A percentile compares a stretch with the other conserved stretches of the same genome.
Evolutionary conservation across 1,140 invertebrate species (phyloP).

Genomic region (Brachionus asplanchnoidis): DNA sequence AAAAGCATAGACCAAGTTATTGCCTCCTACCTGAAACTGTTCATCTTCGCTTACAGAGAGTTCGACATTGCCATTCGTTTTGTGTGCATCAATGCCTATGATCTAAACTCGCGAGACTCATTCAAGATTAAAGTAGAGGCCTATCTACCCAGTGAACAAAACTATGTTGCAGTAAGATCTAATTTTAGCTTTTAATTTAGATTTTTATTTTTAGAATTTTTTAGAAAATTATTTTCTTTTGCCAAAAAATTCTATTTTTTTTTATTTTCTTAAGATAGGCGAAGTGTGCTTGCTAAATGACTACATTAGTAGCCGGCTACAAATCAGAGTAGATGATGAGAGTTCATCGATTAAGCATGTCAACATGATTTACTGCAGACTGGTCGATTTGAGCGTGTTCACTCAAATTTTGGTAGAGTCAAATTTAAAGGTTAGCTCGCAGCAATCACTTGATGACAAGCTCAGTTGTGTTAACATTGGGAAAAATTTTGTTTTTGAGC

Average conservation of each 20-base stretch:
- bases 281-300: slow-evolving; percentile 41
- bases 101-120: slow-evolving; percentile 6
- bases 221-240: not conserved
- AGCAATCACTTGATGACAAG: not conserved
- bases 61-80: slow-evolving; percentile 11
- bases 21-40: not conserved
- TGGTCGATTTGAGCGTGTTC: slow-evolving; percentile 22
- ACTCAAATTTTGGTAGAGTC: slow-evolving; percentile 21
- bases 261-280: not conserved
- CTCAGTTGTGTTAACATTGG: not conserved
- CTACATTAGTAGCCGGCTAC: slow-evolving; percentile 32
- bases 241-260: not conserved
- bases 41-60: slow-evolving; percentile 8
- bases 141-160: slow-evolving; percentile 42
- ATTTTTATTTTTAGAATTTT: slow-evolving; percentile 5
- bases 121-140: slow-evolving; percentile 20
- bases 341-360: not conserved
- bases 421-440: not conserved
- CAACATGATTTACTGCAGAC: slow-evolving; percentile 12
- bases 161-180: slow-evolving; percentile 35
- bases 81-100: slow-evolving; percentile 14
- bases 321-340: slow-evolving; percentile 29
- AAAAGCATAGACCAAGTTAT: slow-evolving; percentile 22
- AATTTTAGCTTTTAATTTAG: slow-evolving; percentile 10
- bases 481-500: not conserved